Base-by-base conservation (phyloP, 2,797 vertebrate species). In the Alca torda region DNA sequence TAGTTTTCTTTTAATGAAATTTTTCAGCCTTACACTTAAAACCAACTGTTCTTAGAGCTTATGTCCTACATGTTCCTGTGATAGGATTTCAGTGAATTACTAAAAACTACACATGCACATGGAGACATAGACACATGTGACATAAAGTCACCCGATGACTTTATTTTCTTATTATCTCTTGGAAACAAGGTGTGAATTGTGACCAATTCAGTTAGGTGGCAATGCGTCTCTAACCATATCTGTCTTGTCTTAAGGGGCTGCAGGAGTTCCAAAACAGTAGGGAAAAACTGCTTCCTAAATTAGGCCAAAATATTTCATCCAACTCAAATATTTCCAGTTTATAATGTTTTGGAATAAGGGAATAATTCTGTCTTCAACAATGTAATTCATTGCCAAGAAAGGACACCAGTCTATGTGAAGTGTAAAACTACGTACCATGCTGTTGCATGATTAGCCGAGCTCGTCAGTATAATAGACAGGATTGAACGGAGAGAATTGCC, bases 251-350 rank as follows among this genome's bases (percentile, higher is more conserved):
- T 41, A 57, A 80, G 33, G 37, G 41, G 16, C 39, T 87, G 13
- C 65, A 70, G 60, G 64, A 80, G 26, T 9, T 54, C 60, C 39
- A 63, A 69, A 91, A 68, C 24, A 84, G 28, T 39, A 61, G 46
- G 67, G n/a, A 16, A 69, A 69, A 35, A 43, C 20, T 43, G 10
- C 33, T 65, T 75, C 51, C 30, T 72, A 45, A 69, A 68, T 69
- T 24, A 68, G 16, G 30, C 21, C 37, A n/a, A 93, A 95, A 51
- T 63, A 77, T 84, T 94, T 92, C 16, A 92, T 84, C 77, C 53
- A 39, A 70, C 80, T 96, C 91, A 93, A 89, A 96, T 96, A 97
- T 97, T 97, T 98, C 97, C 96, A 96, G 93, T 96, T 96, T 72
- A 8, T 89, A 86, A 77, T 95, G 59, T 91, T 96, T 63, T 85